Base-by-base conservation (phyloP, 2,113 vertebrate species). In the Morone chrysops region DNA sequence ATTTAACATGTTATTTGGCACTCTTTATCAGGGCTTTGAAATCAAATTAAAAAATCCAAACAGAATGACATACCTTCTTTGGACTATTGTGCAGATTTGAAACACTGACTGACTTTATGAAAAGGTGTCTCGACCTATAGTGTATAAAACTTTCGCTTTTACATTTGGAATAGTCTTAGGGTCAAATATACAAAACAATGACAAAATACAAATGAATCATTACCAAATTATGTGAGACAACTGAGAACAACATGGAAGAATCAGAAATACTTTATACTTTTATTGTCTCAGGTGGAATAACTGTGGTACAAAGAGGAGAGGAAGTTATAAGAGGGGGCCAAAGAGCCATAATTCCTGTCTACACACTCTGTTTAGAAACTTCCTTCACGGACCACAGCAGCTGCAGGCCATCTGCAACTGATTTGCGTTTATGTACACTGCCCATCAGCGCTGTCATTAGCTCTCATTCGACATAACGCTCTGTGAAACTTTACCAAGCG, bases 401-500 rank as follows among this genome's bases (percentile, higher is more conserved):
- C 70, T 82, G 77, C 3, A 13, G 9, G 36, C 57, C 62, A 76
- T 62, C 63, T 70, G 48, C 25, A 57, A 3, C 60, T 72, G 61
- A 14, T 76, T 45, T 51, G 45, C 53, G 10, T 70, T 48, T 50
- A 57, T 75, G n/a, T 13, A 1, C 47, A 31, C 57, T 16, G 17
- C 50, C 71, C 53, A 43, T 10, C 67, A 61, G 48, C 22, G 65
- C 50, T 73, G 41, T 36, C 40, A 22, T 61, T 6, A 56, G n/a
- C 45, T 81, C 47, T 81, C 40, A 8, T 51, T 20, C 73, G 73
- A 43, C 31, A 61, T 17, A 66, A 51, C 48, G 9, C 36, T 20
- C n/a, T 78, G 80, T 82, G 43, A 84, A 80, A 75, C 17, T 70
- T 56, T 70, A 62, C 66, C 57, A 65, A 79, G 57, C 68, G 22